phyloP scores from a whole-genome alignment of 2,888 invertebrate species.

The Dolichopus griseipennis region DNA sequence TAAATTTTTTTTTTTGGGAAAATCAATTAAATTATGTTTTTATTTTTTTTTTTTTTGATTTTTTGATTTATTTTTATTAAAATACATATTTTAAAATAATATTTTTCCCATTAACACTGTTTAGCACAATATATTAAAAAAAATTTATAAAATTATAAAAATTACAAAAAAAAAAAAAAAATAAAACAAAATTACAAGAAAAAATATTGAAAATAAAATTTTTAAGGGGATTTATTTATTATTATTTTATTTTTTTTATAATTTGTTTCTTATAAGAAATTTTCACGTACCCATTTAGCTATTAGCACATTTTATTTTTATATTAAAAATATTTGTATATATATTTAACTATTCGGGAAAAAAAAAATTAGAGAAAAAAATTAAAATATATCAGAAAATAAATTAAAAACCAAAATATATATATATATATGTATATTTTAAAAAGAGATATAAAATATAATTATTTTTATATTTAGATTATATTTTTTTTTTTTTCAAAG shows the following conservation, averaged over 20 bases:
- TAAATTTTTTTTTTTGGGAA: too few species aligned
- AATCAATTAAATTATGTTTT: too few species aligned
- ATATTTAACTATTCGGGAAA: background rate
- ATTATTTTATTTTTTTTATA: background rate
- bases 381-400: too few species aligned
- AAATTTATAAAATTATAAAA: too few species aligned
- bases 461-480: background rate
- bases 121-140: too few species aligned
- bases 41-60: too few species aligned
- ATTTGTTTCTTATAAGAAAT: background rate
- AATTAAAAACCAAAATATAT: too few species aligned
- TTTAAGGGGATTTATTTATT: background rate
- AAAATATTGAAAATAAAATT: background rate
- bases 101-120: too few species aligned
- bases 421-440: too few species aligned
- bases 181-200: background rate
- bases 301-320: conserved; percentile 6
- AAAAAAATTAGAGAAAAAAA: background rate
- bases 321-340: background rate
- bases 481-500: too few species aligned
- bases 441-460: background rate
- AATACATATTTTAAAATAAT: too few species aligned
- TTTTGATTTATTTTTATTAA: too few species aligned
- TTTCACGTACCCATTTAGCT: conserved; percentile 6
- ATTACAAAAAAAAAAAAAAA: background rate